These are phyloP conservation scores for Lysandra coridon DNA, from an alignment of 2,888 invertebrate species.

Conservation along the genomic window DNA sequence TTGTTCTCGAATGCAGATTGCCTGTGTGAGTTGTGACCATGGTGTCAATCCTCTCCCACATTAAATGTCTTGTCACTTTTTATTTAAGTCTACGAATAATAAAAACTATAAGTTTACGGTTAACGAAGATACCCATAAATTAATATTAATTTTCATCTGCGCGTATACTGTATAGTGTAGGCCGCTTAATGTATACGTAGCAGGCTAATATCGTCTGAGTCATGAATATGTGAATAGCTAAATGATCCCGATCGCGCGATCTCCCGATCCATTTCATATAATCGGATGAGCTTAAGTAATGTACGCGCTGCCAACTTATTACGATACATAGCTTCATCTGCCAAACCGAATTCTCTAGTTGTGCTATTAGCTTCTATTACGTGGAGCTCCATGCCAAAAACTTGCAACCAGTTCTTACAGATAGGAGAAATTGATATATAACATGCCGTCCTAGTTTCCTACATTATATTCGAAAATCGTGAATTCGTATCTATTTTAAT, in stretches of 20 bases:
- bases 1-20: no score
- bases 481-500: not conserved
- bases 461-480: not conserved
- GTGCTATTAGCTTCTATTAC: not conserved
- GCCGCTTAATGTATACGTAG: not conserved
- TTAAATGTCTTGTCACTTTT: not conserved
- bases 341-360: conserved; percentile 1
- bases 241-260: not conserved
- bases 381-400: conserved; percentile 1
- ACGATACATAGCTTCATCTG: conserved; percentile 1
- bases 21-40: not conserved
- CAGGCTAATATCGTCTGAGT: not conserved
- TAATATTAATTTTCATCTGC: not conserved
- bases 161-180: not conserved
- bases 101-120: not conserved
- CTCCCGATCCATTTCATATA: not conserved
- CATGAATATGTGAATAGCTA: not conserved
- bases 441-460: not conserved
- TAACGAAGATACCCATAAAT: not conserved
- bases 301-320: conserved; percentile 20
- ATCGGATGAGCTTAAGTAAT: conserved; percentile 12
- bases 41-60: not conserved
- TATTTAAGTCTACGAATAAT: not conserved
- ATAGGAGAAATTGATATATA: not conserved
- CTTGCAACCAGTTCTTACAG: not conserved